Conservation (phyloP, 2,888 invertebrate species). For the Poecilus cupreus region DNA sequence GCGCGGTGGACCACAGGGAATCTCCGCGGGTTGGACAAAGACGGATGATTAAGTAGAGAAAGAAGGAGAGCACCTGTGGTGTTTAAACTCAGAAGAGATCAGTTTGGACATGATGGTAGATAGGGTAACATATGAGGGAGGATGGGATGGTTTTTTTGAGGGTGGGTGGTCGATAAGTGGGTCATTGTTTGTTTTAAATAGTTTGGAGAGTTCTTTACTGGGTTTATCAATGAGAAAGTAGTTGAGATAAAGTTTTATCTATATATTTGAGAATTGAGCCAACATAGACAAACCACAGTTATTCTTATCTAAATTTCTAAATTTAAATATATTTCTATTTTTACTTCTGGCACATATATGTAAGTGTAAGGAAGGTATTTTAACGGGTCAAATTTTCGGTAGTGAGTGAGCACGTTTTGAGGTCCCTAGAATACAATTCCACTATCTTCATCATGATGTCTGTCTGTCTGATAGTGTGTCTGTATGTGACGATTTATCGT, state of each 20-base stretch:
- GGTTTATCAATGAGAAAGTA: slow-evolving; percentile 1
- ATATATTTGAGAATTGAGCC: too few relatives aligned
- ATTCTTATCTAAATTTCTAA: too few relatives aligned
- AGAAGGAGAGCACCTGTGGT: neutral
- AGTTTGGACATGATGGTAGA: neutral
- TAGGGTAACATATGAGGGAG: neutral
- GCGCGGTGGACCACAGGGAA: slow-evolving; percentile 18
- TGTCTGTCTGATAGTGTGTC: too few relatives aligned
- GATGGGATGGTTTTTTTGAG: neutral
- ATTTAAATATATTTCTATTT: too few relatives aligned
- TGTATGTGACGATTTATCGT: too few relatives aligned
- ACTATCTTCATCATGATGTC: too few relatives aligned
- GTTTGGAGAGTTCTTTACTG: neutral
- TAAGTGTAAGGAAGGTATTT: too few relatives aligned
- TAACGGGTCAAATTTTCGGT: too few relatives aligned
- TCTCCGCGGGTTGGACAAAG: neutral
- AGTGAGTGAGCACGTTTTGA: too few relatives aligned
- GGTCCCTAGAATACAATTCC: too few relatives aligned
- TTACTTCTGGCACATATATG: too few relatives aligned
- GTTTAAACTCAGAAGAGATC: neutral
- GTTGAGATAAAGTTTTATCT: slow-evolving; percentile 9
- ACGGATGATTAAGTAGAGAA: neutral
- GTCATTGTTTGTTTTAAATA: slow-evolving; percentile 1
- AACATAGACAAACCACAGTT: too few relatives aligned
- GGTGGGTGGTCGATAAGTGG: slow-evolving; percentile 9